Base-by-base conservation (phyloP, 2,888 invertebrate genomes). In the Maniola hyperantus region DNA sequence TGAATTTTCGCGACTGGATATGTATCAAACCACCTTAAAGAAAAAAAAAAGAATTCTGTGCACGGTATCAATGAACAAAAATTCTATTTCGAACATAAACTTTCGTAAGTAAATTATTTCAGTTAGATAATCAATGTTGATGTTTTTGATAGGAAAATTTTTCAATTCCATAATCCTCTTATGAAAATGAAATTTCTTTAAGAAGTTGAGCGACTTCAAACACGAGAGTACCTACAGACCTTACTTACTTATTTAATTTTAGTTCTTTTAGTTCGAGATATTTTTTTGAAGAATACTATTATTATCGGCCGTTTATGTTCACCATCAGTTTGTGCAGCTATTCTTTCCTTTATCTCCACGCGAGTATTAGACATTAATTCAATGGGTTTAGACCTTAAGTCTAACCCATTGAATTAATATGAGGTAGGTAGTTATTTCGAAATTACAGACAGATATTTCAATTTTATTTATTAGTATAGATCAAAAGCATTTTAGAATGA, bases 131-230 rank as follows among this genome's bases (percentile, higher is more conserved):
- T 1, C 18, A 39, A 18, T 13, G 55, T 55, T 55, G 55, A 55
- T 55, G 39, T 55, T 20, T 36, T 34, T 55, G 55, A 55, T 55
- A 55, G 36, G 36, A 15, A 55, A 18, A 55, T 39, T 55, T 18
- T 39, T 39, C 18, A 55, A 18, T 55, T 55, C 20, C 39, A 5
- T 55, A 55, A 55, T 55, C 55, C 55, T 39, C 15, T 55, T 55
- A 55, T 0, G 39, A 20, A 39, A 55, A 55, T 39, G 55, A 39
- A 26, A 39, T 55, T 55, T 36, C 55, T 55, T 55, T 18, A 11
- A 10, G 39, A 55, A 55, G 18, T 18, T 15, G 18, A 55, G 55
- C 7, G 36, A 18, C 36, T 55, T 55, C 39, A 39, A 36, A 8
- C 36, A 39, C 18, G 8, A 18, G 11, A 51, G 34, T 26, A 26